Percentiles rank a stretch among this genome's conserved stretches.
Evolutionary conservation across 2,113 vertebrate genomes (phyloP).

Genomic region (Glaucomys volans): DNA sequence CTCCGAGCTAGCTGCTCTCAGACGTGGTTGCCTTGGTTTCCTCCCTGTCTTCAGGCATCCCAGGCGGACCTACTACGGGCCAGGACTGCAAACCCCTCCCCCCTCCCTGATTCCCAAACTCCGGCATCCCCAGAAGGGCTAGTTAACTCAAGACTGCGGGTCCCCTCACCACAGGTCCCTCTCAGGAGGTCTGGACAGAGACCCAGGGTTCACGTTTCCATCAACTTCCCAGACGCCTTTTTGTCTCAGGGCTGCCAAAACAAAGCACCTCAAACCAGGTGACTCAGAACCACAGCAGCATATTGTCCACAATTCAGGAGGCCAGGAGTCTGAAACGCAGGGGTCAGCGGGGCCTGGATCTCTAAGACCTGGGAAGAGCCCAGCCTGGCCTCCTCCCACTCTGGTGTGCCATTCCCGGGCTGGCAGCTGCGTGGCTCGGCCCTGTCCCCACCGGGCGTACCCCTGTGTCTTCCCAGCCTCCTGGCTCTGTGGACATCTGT

Average conservation of each 20-base stretch:
- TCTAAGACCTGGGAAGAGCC: neutral
- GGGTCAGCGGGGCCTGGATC: accelerated
- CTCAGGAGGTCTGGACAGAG: neutral
- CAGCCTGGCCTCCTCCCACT: neutral
- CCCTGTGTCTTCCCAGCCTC: neutral
- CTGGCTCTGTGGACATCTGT: neutral
- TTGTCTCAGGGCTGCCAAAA: neutral
- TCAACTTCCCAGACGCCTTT: neutral
- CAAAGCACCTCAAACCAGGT: neutral
- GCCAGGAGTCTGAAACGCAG: neutral
- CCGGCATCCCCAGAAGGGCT: neutral
- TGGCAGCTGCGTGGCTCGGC: neutral
- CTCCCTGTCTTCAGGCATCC: neutral
- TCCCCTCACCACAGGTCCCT: neutral
- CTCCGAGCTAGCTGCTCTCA: neutral
- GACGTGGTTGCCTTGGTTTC: neutral
- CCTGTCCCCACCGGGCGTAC: too few species aligned
- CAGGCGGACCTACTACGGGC: neutral
- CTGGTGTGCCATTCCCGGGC: neutral
- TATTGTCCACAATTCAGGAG: neutral
- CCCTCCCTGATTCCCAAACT: neutral
- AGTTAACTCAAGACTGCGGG: neutral
- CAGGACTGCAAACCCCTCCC: neutral
- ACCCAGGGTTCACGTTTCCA: neutral
- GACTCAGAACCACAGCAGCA: neutral